Conservation (phyloP, 2,113 vertebrate genomes). For the Vimba vimba region DNA sequence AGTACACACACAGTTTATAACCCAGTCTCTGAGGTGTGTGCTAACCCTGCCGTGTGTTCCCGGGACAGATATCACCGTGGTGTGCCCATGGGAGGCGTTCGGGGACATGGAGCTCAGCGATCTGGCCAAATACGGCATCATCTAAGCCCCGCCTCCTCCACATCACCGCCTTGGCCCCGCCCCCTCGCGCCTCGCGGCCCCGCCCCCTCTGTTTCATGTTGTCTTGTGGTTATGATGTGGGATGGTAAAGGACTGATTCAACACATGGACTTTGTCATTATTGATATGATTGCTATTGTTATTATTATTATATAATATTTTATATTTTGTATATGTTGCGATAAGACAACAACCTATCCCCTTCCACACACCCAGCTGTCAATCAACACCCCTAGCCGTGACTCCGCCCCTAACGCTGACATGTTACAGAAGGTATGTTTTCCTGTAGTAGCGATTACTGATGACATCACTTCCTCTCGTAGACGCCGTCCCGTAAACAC, state of each 20-base stretch:
- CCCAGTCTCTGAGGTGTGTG: too few species aligned
- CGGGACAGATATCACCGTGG: conserved; percentile 90
- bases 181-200: not conserved
- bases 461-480: conserved; percentile 33
- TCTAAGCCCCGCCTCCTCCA: conserved; percentile 75
- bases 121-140: conserved; percentile 96
- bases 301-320: conserved; percentile 69
- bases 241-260: not conserved
- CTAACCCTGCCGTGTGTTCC: not conserved
- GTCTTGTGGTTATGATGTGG: conserved; percentile 43
- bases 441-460: not conserved
- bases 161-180: conserved; percentile 47
- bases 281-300: conserved; percentile 42
- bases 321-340: conserved; percentile 62
- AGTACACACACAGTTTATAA: too few species aligned
- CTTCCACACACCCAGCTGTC: conserved; percentile 19
- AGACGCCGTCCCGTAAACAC: conserved; percentile 14
- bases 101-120: conserved; percentile 98
- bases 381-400: not conserved
- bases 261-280: conserved; percentile 60
- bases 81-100: conserved; percentile 98
- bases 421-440: not conserved
- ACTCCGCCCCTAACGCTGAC: not conserved
- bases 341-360: conserved; percentile 64
- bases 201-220: conserved; percentile 24